Evolutionary conservation across 2,797 vertebrate species (phyloP), one percentile per base, ranked within the genome.

Genomic region (Lates japonicus): DNA sequence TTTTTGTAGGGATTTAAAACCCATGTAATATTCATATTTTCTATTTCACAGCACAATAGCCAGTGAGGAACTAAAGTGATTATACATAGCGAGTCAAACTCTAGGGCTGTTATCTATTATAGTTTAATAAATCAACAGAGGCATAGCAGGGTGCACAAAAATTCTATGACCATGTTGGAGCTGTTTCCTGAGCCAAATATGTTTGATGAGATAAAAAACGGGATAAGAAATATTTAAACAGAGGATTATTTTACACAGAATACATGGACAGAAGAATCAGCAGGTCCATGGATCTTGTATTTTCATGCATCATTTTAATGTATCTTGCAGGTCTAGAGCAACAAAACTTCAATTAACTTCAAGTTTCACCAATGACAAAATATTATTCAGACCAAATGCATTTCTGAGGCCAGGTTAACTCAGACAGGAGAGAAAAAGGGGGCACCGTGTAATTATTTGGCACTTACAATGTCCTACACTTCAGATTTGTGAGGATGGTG

Each of bases 11-110:
- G 91, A 90, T 93, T 95, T 93, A 92, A 90, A 93, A 81, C 84
- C 91, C 87, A 93, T 94, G 91, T 91, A 92, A 93, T 92, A 93
- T 94, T 94, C 90, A 91, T 92, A 93, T 92, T 92, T 93, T 90
- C 88, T 92, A 91, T 93, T 92, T 91, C 88, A 90, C 86, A 90
- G 87, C 86, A 93, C 88, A 94, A 92, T 92, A 92, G 89, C 82
- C 74, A 75, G 87, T 16, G 80, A 92, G 90, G 89, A 93, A 90
- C 91, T 92, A 90, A 93, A 90, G 90, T 91, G 93, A 93, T 94
- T 94, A 93, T 88, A 88, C 90, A 88, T 83, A 91, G 89, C 87
- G 83, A 92, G 88, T 92, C 84, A 83, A 90, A 93, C 81, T 88
- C 74, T 71, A 69, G 86, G 76, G 76, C 83, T 55, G 76, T 83